Percentiles rank a stretch among this genome's conserved stretches.
These are phyloP conservation scores for Dryoscopus gambensis DNA, from an alignment of 2,113 vertebrate species.

Conservation along the genomic window DNA sequence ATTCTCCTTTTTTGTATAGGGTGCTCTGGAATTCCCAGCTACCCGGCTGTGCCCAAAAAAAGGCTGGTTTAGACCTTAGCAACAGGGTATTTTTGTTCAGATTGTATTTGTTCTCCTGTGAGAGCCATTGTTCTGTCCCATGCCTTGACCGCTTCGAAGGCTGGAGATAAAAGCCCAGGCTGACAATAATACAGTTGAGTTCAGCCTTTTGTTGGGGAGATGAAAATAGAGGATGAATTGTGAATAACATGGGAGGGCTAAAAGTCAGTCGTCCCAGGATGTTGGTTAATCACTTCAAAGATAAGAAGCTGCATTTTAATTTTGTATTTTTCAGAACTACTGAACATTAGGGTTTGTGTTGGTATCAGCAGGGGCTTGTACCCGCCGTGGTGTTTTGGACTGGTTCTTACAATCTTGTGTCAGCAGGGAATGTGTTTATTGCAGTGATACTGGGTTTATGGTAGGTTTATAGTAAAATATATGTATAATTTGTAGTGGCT, in stretches of 20 bases:
- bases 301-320: not conserved
- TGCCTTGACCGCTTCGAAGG: not conserved
- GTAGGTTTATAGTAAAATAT: not conserved
- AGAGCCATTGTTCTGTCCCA: constrained; percentile 9
- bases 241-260: constrained; percentile 1
- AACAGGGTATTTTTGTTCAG: constrained; percentile 9
- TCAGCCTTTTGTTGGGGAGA: constrained; percentile 27
- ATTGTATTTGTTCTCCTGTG: not conserved
- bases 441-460: not conserved
- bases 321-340: not conserved
- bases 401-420: not conserved
- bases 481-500: not conserved
- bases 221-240: constrained; percentile 48
- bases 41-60: not conserved
- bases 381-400: not conserved
- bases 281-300: not conserved
- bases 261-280: not conserved
- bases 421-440: not conserved
- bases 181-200: not conserved
- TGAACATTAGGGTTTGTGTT: not conserved
- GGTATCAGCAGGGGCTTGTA: not conserved
- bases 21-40: not conserved
- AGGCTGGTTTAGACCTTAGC: constrained; percentile 5
- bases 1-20: not conserved
- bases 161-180: not conserved